These are phyloP conservation scores for Atlantisia rogersi DNA, from an alignment of 2,113 vertebrate genomes.

Conservation along the genomic window DNA sequence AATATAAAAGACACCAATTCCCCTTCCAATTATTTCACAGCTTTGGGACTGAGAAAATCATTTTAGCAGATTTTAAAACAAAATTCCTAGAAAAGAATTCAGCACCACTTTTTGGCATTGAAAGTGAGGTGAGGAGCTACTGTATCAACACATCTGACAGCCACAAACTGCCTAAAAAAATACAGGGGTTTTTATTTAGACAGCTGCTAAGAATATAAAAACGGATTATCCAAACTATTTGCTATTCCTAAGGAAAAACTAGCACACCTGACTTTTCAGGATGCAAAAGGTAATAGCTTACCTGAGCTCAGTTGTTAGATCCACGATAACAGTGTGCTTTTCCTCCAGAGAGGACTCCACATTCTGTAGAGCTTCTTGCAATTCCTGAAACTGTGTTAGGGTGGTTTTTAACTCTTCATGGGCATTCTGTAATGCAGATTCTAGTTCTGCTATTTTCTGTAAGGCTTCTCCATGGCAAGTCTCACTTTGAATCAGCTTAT, in stretches of 20 bases:
- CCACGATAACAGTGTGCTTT: conserved; percentile 81
- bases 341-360: conserved; percentile 88
- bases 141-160: neutral
- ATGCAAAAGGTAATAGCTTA: conserved; percentile 59
- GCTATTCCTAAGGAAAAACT: neutral
- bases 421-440: conserved; percentile 86
- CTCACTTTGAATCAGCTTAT: conserved; percentile 85
- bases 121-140: neutral
- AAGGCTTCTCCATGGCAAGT: conserved; percentile 81
- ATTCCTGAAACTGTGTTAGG: conserved; percentile 84
- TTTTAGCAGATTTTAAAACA: neutral
- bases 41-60: neutral
- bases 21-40: neutral
- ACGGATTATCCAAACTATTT: neutral
- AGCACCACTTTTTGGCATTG: neutral
- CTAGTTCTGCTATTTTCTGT: conserved; percentile 85
- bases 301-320: conserved; percentile 87
- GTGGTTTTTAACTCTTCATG: conserved; percentile 84
- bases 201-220: neutral
- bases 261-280: neutral
- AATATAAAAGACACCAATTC: neutral
- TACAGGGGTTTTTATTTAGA: neutral
- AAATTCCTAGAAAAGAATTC: neutral
- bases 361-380: conserved; percentile 82
- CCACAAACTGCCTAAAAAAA: neutral